phyloP scores from a whole-genome alignment of 2,113 vertebrate species.

The Clarias magur region DNA sequence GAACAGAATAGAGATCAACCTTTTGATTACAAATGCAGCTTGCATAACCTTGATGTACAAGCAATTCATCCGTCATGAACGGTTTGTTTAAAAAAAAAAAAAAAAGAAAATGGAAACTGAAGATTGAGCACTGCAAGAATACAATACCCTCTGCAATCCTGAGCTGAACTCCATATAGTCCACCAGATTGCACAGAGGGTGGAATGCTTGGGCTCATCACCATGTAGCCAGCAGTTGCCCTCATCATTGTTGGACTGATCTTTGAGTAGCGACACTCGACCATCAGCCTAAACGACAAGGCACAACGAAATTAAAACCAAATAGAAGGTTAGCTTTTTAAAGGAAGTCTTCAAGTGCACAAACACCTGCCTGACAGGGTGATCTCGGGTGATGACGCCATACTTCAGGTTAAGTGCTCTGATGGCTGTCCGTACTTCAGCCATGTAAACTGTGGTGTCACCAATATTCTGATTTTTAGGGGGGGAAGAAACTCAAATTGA shows the following conservation, averaged over 20 bases:
- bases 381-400: conserved; percentile 63
- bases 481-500: neutral
- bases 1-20: neutral
- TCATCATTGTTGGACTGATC: neutral
- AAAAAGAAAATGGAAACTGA: neutral
- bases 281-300: conserved; percentile 58
- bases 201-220: conserved; percentile 60
- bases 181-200: conserved; percentile 22
- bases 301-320: neutral
- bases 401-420: conserved; percentile 61
- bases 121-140: neutral
- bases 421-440: conserved; percentile 63
- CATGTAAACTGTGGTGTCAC: conserved; percentile 55
- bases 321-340: neutral
- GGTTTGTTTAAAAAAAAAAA: neutral
- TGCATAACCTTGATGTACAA: no score
- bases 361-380: conserved; percentile 59
- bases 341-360: neutral
- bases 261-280: conserved; percentile 70
- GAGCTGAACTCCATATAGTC: conserved; percentile 61
- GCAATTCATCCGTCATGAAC: neutral
- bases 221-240: conserved; percentile 63
- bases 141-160: conserved; percentile 66
- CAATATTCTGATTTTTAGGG: conserved; percentile 54
- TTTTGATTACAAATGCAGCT: neutral